phyloP scores from a whole-genome alignment of 2,113 vertebrate genomes.

The Cryptotis parvus region DNA sequence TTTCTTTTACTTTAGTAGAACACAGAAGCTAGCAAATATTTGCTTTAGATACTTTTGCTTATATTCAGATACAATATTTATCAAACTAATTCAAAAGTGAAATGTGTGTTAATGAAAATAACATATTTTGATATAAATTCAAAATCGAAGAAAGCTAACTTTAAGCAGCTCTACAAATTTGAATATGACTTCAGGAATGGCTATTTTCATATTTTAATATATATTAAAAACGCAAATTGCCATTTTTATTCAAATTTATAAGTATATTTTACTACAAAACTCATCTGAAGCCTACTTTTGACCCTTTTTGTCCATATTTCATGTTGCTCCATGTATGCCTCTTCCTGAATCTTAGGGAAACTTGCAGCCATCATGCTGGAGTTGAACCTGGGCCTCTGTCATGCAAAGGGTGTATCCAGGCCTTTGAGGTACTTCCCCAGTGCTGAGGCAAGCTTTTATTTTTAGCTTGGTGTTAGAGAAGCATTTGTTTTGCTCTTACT shows the following conservation, averaged over 20 bases:
- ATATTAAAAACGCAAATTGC: not conserved
- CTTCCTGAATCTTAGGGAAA: too few species aligned
- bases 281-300: not conserved
- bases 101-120: not conserved
- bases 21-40: not conserved
- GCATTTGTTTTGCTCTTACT: not conserved
- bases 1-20: not conserved
- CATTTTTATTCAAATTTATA: not conserved
- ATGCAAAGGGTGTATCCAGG: too few species aligned
- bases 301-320: too few species aligned
- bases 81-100: not conserved
- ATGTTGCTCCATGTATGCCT: too few species aligned
- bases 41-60: not conserved
- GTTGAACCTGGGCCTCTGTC: too few species aligned
- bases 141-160: not conserved
- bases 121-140: slow-evolving; percentile 15
- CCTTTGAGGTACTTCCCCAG: too few species aligned
- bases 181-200: not conserved
- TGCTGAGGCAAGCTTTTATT: too few species aligned
- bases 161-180: not conserved
- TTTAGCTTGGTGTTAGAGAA: not conserved
- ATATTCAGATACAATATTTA: not conserved
- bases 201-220: not conserved
- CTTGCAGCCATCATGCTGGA: too few species aligned
- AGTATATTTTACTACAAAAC: slow-evolving; percentile 27